Base-by-base conservation (phyloP, 1,140 invertebrate species). In the Camponotus floridanus region DNA sequence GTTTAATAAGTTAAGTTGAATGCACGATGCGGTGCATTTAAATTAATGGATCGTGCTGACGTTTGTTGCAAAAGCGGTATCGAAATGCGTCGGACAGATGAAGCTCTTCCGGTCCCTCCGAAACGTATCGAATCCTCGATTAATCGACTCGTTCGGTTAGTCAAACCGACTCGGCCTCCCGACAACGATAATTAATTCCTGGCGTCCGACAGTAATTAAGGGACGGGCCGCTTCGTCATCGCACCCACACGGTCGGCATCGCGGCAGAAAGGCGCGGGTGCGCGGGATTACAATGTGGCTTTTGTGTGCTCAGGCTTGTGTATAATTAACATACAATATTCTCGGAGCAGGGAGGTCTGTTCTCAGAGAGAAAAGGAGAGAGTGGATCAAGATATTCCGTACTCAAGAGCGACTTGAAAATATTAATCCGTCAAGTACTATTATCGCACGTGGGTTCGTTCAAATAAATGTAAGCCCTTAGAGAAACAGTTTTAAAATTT, bases 141-240 rank as follows among this genome's bases (percentile, higher is more conserved):
- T 84, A 84, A 88, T 76, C 70, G 76, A 64, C 42, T 42, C 21
- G 31, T 87, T 87, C 57, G 79, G 31, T 26, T 39, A 65, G 31
- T 21, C 31, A 48, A 68, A 71, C 26, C 21, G 61, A 6, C 11
- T 55, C 33, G 57, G 85, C 45, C 76, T 73, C 59, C 55, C 31
- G 61, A 59, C 31, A 45, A 65, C 18, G 62, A 71, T 91, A 90
- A 91, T 91, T 90, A 91, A 87, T 90, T 87, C 76, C 64, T 42
- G 65, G 9, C 31, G 39, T 73, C 42, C 8, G 78, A 11, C 5
- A n/a, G 55, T 70, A 87, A 86, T 90, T 88, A 70, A 89, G 84
- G 61, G 71, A 81, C 55, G 71, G 61, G 21, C n/a, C 78, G 83
- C 68, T 87, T 85, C 84, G 86, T 91, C 85, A 87, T 74, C 80